Base-by-base conservation (phyloP, 2,113 vertebrate species). In the Seriola aureovittata region DNA sequence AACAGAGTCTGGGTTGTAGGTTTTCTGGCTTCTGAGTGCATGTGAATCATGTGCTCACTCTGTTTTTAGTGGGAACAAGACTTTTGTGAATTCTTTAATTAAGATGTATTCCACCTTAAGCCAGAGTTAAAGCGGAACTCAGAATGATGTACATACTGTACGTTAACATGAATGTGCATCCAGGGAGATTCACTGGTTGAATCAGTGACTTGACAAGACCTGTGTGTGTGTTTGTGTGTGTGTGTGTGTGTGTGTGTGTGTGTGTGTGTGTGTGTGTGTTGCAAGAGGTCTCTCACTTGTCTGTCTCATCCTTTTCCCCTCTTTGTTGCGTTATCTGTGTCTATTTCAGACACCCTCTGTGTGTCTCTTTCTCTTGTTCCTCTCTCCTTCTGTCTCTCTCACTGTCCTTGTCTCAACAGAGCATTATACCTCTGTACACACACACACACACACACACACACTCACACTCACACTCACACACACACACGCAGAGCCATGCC, bases 321-420 rank as follows among this genome's bases (percentile, higher is more conserved):
- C 78, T 91, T 91, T 92, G 90, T 92, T 85, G 83, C 21, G 80
- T 91, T 92, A 92, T 92, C 91, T 89, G 80, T 90, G 91, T 89
- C 91, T 93, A 92, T 93, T 93, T 92, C 88, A 89, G 89, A 88
- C 81, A 83, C 79, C 77, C 83, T 87, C 73, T 83, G 67, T 84
- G 81, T 88, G 79, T 82, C 82, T 89, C 59, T 87, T 71, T 89
- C 77, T 88, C 81, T 82, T 80, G 42, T 89, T 82, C 87, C 85
- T 88, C 75, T 81, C 62, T 90, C 42, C 82, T 71, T 78, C 79
- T 82, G 57, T 90, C 84, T 91, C 58, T 75, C 85, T 81, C 78
- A 64, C 80, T 85, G 89, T 89, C 91, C 90, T 90, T 83, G 86
- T 89, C 85, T 89, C 72, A 84, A 78, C 86, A 82, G 77, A 89